Evolutionary conservation across 1,140 invertebrate species (phyloP).

Genomic region (Zaprionus kolodkinae): DNA sequence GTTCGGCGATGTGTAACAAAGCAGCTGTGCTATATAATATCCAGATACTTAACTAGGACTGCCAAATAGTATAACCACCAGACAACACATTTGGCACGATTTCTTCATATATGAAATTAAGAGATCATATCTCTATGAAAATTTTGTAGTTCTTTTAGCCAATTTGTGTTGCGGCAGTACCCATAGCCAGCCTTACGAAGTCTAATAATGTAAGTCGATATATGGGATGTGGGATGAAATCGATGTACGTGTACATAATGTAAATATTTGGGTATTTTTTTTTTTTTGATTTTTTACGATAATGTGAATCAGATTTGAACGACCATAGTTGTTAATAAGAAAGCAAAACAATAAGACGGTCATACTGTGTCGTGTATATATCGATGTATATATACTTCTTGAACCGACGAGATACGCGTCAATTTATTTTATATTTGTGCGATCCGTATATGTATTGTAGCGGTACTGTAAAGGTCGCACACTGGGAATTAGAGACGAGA

Average conservation of each 20-base stretch:
- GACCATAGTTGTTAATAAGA: constrained; percentile 67
- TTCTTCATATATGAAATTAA: too few species aligned
- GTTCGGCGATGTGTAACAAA: constrained; percentile 78
- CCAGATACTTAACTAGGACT: background rate
- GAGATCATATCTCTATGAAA: too few species aligned
- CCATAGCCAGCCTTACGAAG: background rate
- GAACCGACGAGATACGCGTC: constrained; percentile 31
- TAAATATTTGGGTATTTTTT: constrained; percentile 48
- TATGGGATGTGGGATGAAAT: constrained; percentile 3
- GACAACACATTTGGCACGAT: background rate
- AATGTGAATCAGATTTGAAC: constrained; percentile 43
- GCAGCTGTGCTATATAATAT: constrained; percentile 61
- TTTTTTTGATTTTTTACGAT: background rate
- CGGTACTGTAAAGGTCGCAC: background rate
- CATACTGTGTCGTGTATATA: constrained; percentile 49
- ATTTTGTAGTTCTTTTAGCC: background rate
- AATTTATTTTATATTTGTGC: constrained; percentile 13
- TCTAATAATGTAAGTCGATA: constrained; percentile 1
- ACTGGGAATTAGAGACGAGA: background rate
- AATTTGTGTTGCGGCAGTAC: background rate
- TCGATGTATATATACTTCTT: constrained; percentile 44
- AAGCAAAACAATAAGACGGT: constrained; percentile 71
- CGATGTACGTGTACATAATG: constrained; percentile 66
- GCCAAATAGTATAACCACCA: background rate
- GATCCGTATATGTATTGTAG: background rate